phyloP scores from a whole-genome alignment of 2,888 invertebrate genomes.

The Lasioglossum malachurum region DNA sequence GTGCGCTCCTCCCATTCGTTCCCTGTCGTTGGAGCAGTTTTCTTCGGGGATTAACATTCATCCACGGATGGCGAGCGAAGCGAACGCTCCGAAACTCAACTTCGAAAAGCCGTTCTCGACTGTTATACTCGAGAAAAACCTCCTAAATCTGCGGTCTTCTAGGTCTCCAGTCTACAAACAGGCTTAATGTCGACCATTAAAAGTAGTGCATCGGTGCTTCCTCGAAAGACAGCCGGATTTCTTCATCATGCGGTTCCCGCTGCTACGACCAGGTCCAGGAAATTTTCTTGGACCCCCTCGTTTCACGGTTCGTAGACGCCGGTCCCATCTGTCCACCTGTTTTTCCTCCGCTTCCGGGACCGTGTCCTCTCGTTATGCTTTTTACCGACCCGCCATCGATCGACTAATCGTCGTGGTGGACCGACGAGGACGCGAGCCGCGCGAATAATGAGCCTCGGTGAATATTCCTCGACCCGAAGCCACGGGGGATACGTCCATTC shows the following conservation, averaged over 20 bases:
- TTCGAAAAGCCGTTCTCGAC: neutral
- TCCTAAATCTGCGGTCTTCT: no score
- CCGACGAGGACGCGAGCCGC: neutral
- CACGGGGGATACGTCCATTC: neutral
- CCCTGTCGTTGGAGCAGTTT: neutral
- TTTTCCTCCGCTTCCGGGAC: slow-evolving; percentile 17
- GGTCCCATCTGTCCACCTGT: slow-evolving; percentile 19
- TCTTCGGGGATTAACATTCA: neutral
- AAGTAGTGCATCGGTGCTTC: no score
- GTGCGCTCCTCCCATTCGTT: neutral
- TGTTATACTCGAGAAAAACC: neutral
- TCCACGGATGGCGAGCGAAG: neutral
- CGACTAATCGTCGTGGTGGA: neutral
- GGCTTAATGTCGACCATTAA: neutral
- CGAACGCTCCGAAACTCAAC: neutral
- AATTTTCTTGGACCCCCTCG: no score
- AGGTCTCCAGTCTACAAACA: neutral
- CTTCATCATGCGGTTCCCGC: neutral
- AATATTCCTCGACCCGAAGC: neutral
- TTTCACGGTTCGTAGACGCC: no score
- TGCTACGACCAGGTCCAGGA: neutral
- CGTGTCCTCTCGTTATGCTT: neutral
- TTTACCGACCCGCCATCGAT: neutral
- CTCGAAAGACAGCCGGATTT: neutral
- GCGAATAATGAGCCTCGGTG: neutral